Evolutionary conservation across 2,888 invertebrate genomes (phyloP), one percentile per base, ranked within the genome.

Genomic region (Cantharis rufa): DNA sequence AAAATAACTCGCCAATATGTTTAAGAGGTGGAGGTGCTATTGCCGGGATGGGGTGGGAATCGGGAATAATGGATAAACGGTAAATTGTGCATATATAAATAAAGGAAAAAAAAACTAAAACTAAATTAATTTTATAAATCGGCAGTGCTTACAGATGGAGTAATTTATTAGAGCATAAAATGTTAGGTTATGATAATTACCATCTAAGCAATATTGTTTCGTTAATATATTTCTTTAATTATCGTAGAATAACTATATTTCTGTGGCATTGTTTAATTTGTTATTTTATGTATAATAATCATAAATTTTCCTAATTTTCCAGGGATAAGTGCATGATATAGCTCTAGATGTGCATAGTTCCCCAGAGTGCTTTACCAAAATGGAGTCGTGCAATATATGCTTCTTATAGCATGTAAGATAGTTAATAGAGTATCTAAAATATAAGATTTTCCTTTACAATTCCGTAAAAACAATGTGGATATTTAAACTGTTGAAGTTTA

Each of bases 401-500:
- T 24, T 71, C 71, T 75, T 75, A 75, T 62, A 75, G 63, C 75
- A 71, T 69, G 69, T 62, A 75, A 75, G 75, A 71, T 69, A 71
- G 62, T 63, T 75, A 71, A 63, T 62, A 62, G 48, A 48, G 48
- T n/a, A 48, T n/a, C n/a, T 48, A 48, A 13, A 32, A 5, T 48
- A 48, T 48, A 48, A 48, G n/a, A 48, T 48, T 48, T 48, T n/a
- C n/a, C 32, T 32, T 32, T 32, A 32, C 32, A 13, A n/a, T 5
- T n/a, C 5, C n/a, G 13, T 13, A 32, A 32, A 32, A 32, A 32
- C 32, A 32, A 32, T 13, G 32, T 32, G 32, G 13, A 32, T 13
- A n/a, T 13, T 13, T 13, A n/a, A n/a, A 48, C 13, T 48, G 48
- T 48, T n/a, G n/a, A 48, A 48, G 7, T 48, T 48, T 5, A 48